phyloP scores from a whole-genome alignment of 2,113 vertebrate genomes.

The Arenaria interpres region DNA sequence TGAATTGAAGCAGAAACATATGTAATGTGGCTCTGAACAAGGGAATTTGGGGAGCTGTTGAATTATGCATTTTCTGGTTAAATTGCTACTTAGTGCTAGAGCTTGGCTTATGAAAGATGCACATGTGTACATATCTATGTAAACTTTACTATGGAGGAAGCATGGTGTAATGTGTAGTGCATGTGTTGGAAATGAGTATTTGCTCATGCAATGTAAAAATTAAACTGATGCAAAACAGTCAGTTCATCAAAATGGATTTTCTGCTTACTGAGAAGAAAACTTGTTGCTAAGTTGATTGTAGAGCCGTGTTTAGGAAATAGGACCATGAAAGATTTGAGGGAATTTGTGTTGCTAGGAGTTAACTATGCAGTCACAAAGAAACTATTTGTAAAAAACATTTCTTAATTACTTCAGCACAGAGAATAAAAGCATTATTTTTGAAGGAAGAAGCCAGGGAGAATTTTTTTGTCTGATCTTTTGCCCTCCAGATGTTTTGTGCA shows the following conservation, averaged over 20 bases:
- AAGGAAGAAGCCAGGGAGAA: constrained; percentile 38
- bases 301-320: constrained; percentile 46
- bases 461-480: constrained; percentile 1
- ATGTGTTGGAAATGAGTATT: not conserved
- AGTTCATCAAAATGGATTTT: not conserved
- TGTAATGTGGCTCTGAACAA: not conserved
- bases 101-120: not conserved
- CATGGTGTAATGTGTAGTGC: not conserved
- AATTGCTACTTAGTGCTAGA: not conserved
- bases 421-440: constrained; percentile 11
- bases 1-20: not conserved
- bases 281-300: constrained; percentile 33
- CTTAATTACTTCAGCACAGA: constrained; percentile 6
- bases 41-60: not conserved
- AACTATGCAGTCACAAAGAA: not conserved
- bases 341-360: not conserved
- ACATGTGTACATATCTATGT: not conserved
- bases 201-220: not conserved
- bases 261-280: not conserved
- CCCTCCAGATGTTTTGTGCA: constrained; percentile 15
- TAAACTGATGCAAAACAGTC: not conserved
- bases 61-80: not conserved
- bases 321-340: not conserved
- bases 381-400: constrained; percentile 18
- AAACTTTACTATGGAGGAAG: not conserved